phyloP scores from a whole-genome alignment of 2,888 invertebrate genomes.

The Tachina lurida region DNA sequence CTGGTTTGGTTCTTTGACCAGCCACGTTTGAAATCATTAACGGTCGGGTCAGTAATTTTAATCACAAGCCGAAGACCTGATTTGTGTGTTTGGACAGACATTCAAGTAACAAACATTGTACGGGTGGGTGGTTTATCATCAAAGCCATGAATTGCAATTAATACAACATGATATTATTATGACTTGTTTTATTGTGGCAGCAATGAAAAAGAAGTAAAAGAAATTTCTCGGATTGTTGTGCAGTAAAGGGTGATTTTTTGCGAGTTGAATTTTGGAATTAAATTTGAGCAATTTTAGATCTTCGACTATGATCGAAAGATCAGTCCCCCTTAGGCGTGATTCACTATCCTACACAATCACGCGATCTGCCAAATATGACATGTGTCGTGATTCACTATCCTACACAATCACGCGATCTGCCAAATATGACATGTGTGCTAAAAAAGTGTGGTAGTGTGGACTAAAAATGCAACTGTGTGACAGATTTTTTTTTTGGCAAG shows the following conservation, averaged over 20 bases:
- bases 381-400: too few species aligned
- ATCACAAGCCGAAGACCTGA: slow-evolving; percentile 44
- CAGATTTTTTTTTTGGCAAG: too few species aligned
- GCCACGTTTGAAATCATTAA: slow-evolving; percentile 68
- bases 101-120: slow-evolving; percentile 17
- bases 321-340: too few species aligned
- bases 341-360: too few species aligned
- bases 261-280: not conserved
- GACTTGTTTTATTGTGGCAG: slow-evolving; percentile 42
- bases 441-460: too few species aligned
- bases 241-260: not conserved
- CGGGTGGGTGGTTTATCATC: slow-evolving; percentile 67
- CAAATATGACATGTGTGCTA: too few species aligned
- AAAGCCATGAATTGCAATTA: slow-evolving; percentile 70
- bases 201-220: not conserved
- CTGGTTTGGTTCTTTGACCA: slow-evolving; percentile 36
- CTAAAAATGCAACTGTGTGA: too few species aligned
- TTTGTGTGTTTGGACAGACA: slow-evolving; percentile 21
- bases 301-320: too few species aligned
- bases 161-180: slow-evolving; percentile 59
- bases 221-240: not conserved
- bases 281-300: not conserved
- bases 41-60: slow-evolving; percentile 63
- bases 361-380: too few species aligned
- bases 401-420: too few species aligned